Evolutionary conservation across 2,797 vertebrate species (phyloP), one percentile per base, ranked within the genome.

Genomic region (Gadopsis marmoratus): DNA sequence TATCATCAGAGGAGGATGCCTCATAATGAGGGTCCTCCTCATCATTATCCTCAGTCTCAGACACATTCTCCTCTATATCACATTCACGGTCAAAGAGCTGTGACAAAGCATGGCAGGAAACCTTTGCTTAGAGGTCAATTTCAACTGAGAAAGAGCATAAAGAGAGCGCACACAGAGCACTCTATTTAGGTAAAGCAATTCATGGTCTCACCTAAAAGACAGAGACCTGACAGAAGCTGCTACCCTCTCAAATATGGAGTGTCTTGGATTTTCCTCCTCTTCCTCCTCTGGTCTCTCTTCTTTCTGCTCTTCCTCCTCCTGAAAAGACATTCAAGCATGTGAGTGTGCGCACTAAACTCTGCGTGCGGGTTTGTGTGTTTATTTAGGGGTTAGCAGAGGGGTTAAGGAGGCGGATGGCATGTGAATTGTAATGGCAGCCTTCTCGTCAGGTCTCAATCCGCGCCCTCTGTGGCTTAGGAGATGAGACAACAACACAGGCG

Each of bases 201-300:
- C 37, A 61, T 37, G 29, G 23, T 61, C 93, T 92, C 78, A 96
- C 95, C 94, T 95, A 67, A 95, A 96, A 48, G 95, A 95, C 70
- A 94, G 66, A 16, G 95, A 94, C 73, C 95, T 89, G 65, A 95
- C 93, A 12, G 95, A 95, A 35, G 94, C 91, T 31, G 94, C 84
- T 1, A 95, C 93, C 78, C 93, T 88, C 37, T 93, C 91, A n/a
- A 96, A 88, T 73, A 95, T 88, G 17, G 95, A 95, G 64, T 90
- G 76, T 55, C 92, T 92, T 2, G 47, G 89, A 81, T 88, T 90
- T 3, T 74, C 85, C 9, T 88, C 88, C 7, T 84, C 90, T 14
- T 92, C 90, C 5, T 88, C 88, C 29, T 92, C 89, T 29, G 74
- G 80, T 31, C 45, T 78, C 63, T 76, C 82, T 29, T 86, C 77